A percentile compares a stretch with the other conserved stretches of the same genome.
Conservation (phyloP, 2,797 vertebrate genomes). For the Taenioides sp. region DNA sequence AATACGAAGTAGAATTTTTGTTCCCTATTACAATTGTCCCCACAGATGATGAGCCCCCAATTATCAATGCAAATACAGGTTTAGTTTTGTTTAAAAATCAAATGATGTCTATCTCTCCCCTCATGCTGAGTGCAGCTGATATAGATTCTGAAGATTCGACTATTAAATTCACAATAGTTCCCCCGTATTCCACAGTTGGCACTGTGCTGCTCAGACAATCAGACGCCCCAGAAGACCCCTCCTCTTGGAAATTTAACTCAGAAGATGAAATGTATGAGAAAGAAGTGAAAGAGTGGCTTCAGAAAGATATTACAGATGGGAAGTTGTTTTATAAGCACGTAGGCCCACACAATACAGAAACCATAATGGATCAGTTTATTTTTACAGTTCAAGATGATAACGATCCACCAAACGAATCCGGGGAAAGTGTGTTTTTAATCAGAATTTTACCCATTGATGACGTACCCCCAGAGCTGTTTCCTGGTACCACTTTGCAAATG, state of each 20-base stretch:
- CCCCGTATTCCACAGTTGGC: slow-evolving; percentile 74
- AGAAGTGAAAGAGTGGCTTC: slow-evolving; percentile 87
- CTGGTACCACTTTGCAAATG: slow-evolving; percentile 86
- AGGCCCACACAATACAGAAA: slow-evolving; percentile 84
- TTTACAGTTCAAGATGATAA: slow-evolving; percentile 95
- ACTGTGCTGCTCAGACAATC: slow-evolving; percentile 88
- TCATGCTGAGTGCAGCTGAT: slow-evolving; percentile 88
- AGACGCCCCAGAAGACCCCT: slow-evolving; percentile 81
- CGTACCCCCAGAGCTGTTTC: slow-evolving; percentile 85
- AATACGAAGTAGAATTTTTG: slow-evolving; percentile 89
- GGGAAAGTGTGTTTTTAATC: slow-evolving; percentile 80
- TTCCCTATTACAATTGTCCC: slow-evolving; percentile 93
- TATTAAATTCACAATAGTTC: slow-evolving; percentile 83
- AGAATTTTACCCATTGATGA: slow-evolving; percentile 88
- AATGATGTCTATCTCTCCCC: slow-evolving; percentile 80
- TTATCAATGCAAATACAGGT: slow-evolving; percentile 91
- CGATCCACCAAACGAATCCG: slow-evolving; percentile 90
- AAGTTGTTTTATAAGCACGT: slow-evolving; percentile 88
- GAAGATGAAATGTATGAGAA: slow-evolving; percentile 86
- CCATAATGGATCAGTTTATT: slow-evolving; percentile 83
- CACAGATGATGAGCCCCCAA: slow-evolving; percentile 90
- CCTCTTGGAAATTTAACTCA: slow-evolving; percentile 83
- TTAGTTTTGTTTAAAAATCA: slow-evolving; percentile 89
- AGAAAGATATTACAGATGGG: slow-evolving; percentile 88
- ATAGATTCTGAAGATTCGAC: slow-evolving; percentile 92